Percentiles rank a stretch among this genome's conserved stretches.
These are phyloP conservation scores for Ormia ochracea DNA, from an alignment of 2,888 invertebrate genomes.

Conservation along the genomic window DNA sequence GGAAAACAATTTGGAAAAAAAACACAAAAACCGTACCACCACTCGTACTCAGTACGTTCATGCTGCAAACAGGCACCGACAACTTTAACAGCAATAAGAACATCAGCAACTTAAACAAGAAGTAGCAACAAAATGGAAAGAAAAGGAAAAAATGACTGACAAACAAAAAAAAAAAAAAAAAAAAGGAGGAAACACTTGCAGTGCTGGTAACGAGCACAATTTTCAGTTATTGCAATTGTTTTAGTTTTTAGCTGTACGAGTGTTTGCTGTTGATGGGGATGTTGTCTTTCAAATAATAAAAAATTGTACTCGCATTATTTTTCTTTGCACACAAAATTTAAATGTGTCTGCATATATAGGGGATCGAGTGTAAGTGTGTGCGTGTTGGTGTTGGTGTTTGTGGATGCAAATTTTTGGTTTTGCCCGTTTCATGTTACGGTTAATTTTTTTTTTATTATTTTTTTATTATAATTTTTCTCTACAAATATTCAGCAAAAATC, in stretches of 20 bases:
- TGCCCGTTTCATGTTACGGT: not conserved
- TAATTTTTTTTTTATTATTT: not conserved
- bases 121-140: not conserved
- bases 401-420: conserved; percentile 22
- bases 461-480: not conserved
- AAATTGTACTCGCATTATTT: conserved; percentile 32
- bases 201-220: not conserved
- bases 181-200: conserved; percentile 13
- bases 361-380: not conserved
- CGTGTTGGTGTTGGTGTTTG: not conserved
- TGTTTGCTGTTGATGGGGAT: not conserved
- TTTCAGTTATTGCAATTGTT: conserved; percentile 8
- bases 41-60: conserved; percentile 3
- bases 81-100: not conserved
- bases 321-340: conserved; percentile 9
- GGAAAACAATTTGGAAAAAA: conserved; percentile 34
- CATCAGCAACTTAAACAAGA: conserved; percentile 21
- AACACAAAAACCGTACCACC: conserved; percentile 48
- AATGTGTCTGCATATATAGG: not conserved
- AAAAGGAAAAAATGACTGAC: not conserved
- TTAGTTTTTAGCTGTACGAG: not conserved
- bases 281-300: conserved; percentile 1
- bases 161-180: not conserved
- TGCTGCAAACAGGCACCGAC: conserved; percentile 14
- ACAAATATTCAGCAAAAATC: conserved; percentile 36